Evolutionary conservation across 2,797 vertebrate species (phyloP).

Genomic region (Aeoliscus strigatus): DNA sequence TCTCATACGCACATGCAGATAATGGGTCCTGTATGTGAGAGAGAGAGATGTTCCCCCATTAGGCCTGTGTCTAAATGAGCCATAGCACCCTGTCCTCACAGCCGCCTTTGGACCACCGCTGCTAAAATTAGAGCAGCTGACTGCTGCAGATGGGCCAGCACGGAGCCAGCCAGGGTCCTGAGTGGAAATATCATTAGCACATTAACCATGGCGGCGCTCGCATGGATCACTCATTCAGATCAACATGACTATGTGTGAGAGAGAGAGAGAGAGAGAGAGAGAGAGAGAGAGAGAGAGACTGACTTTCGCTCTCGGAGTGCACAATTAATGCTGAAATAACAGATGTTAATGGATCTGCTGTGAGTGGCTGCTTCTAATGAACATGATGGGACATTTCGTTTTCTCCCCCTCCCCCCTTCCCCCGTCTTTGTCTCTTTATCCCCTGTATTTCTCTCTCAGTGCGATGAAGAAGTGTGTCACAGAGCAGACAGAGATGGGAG

Average conservation of each 20-base stretch:
- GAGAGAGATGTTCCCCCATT: slow-evolving; percentile 69
- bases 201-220: slow-evolving; percentile 45
- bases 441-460: slow-evolving; percentile 11
- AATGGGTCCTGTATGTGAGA: slow-evolving; percentile 35
- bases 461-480: slow-evolving; percentile 27
- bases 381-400: slow-evolving; percentile 40
- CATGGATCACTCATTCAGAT: slow-evolving; percentile 41
- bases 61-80: slow-evolving; percentile 68
- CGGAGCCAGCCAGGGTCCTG: slow-evolving; percentile 48
- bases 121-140: slow-evolving; percentile 75
- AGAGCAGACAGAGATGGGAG: slow-evolving; percentile 20
- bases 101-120: slow-evolving; percentile 40
- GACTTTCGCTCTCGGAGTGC: slow-evolving; percentile 4
- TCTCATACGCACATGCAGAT: neutral
- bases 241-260: slow-evolving; percentile 25
- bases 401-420: slow-evolving; percentile 11
- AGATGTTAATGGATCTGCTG: slow-evolving; percentile 30
- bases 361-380: slow-evolving; percentile 38
- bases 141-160: slow-evolving; percentile 62
- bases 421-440: slow-evolving; percentile 6
- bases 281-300: too few species aligned
- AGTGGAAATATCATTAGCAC: slow-evolving; percentile 65
- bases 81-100: slow-evolving; percentile 55
- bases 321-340: slow-evolving; percentile 27
- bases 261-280: too few species aligned